phyloP scores from a whole-genome alignment of 2,797 vertebrate species.

The Pseudomugil gertrudae region DNA sequence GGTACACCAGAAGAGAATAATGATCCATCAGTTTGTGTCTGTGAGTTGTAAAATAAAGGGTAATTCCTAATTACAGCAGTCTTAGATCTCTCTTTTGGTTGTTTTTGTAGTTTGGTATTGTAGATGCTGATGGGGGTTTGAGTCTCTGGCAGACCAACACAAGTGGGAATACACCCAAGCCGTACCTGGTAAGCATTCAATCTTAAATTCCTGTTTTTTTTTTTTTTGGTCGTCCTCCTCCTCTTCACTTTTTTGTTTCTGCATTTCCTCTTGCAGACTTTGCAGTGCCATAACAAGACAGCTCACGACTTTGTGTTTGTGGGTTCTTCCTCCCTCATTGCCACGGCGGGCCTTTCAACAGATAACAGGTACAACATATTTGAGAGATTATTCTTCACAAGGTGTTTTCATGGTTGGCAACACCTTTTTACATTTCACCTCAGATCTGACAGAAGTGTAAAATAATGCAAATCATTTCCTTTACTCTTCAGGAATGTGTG shows the following conservation, averaged over 20 bases:
- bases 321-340: constrained; percentile 95
- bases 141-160: constrained; percentile 98
- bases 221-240: constrained; percentile 14
- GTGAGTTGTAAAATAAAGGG: constrained; percentile 6
- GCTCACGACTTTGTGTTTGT: constrained; percentile 97
- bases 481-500: constrained; percentile 90
- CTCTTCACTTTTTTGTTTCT: constrained; percentile 16
- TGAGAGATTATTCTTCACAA: background rate
- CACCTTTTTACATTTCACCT: constrained; percentile 1
- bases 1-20: constrained; percentile 11
- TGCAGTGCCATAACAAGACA: constrained; percentile 98
- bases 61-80: background rate
- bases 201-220: constrained; percentile 8
- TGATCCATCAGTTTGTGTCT: background rate
- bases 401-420: background rate
- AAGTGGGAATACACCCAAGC: constrained; percentile 90
- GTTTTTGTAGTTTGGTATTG: constrained; percentile 90
- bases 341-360: constrained; percentile 93
- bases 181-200: constrained; percentile 89
- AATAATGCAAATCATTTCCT: constrained; percentile 18
- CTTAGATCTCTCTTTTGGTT: constrained; percentile 28
- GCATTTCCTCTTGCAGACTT: constrained; percentile 80
- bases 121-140: constrained; percentile 94
- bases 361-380: constrained; percentile 88
- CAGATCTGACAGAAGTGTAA: constrained; percentile 5